phyloP scores from a whole-genome alignment of 2,888 invertebrate genomes.

The Brachyopa scutellaris region DNA sequence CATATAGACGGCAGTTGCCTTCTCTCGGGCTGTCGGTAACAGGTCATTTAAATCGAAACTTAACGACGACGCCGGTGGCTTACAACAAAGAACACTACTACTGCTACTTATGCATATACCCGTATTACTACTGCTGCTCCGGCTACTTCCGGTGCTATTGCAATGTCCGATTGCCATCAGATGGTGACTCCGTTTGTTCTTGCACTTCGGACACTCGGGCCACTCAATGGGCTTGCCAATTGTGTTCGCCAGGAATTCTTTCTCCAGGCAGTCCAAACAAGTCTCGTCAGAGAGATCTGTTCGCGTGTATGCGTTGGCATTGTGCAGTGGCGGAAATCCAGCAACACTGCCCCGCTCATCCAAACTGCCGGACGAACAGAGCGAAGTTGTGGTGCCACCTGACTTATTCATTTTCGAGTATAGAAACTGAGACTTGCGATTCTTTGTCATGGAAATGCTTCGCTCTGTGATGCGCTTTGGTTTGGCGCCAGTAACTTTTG shows the following conservation, averaged over 20 bases:
- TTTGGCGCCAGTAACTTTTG: conserved; percentile 77
- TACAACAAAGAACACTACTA: conserved; percentile 53
- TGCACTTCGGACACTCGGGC: conserved; percentile 79
- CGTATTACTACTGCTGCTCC: conserved; percentile 55
- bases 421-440: conserved; percentile 48
- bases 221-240: conserved; percentile 79
- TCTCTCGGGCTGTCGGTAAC: conserved; percentile 35
- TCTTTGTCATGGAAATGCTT: conserved; percentile 67
- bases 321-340: conserved; percentile 55
- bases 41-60: conserved; percentile 70
- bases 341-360: conserved; percentile 78
- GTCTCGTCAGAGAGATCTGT: conserved; percentile 77
- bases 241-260: conserved; percentile 80
- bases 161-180: conserved; percentile 46
- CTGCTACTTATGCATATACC: conserved; percentile 56
- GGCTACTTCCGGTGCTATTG: conserved; percentile 67
- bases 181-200: conserved; percentile 74
- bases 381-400: conserved; percentile 30
- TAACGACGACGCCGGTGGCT: conserved; percentile 62
- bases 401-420: conserved; percentile 62
- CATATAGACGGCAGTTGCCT: neutral
- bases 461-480: conserved; percentile 78
- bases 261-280: conserved; percentile 80
- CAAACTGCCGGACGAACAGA: conserved; percentile 75
- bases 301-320: conserved; percentile 69